Conservation (phyloP, 2,888 invertebrate species). For the Drosophila antonietae region DNA sequence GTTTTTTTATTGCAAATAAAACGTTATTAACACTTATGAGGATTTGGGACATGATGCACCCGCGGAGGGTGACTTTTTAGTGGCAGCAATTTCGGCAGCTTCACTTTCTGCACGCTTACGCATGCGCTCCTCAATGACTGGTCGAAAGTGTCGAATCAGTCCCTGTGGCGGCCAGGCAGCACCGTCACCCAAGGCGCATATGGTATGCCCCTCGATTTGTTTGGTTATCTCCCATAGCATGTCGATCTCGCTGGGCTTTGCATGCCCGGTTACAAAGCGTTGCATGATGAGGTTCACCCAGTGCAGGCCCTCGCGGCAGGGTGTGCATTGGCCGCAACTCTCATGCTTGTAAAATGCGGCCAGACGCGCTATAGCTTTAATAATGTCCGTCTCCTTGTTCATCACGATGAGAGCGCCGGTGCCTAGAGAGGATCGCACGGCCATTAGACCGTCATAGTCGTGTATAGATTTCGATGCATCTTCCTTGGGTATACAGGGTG, state of each 20-base stretch:
- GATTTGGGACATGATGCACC: not conserved
- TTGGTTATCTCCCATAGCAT: slow-evolving; percentile 99
- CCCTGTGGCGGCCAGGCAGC: slow-evolving; percentile 99
- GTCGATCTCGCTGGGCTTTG: slow-evolving; percentile 96
- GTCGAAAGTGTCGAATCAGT: slow-evolving; percentile 97
- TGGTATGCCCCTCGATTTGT: slow-evolving; percentile 99
- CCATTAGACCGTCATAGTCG: slow-evolving; percentile 98
- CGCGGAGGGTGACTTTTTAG: not conserved
- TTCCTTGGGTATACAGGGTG: slow-evolving; percentile 96
- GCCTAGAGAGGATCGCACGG: slow-evolving; percentile 96
- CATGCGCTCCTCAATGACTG: slow-evolving; percentile 95
- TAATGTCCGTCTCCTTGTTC: slow-evolving; percentile 97
- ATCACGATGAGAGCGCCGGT: slow-evolving; percentile 99
- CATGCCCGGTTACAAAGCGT: slow-evolving; percentile 93
- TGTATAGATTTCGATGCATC: slow-evolving; percentile 96
- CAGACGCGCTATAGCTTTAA: slow-evolving; percentile 97
- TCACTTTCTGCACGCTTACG: slow-evolving; percentile 83
- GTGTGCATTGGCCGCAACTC: slow-evolving; percentile 99
- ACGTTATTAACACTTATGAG: slow-evolving; percentile 15
- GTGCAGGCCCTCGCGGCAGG: slow-evolving; percentile 97
- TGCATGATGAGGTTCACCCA: slow-evolving; percentile 96
- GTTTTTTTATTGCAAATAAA: slow-evolving; percentile 34
- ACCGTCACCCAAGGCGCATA: slow-evolving; percentile 98
- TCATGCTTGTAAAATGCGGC: slow-evolving; percentile 99
- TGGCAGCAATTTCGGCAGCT: not conserved